Evolutionary conservation across 2,797 vertebrate species (phyloP), one percentile per base, ranked within the genome.

Genomic region (Nyctibius grandis): DNA sequence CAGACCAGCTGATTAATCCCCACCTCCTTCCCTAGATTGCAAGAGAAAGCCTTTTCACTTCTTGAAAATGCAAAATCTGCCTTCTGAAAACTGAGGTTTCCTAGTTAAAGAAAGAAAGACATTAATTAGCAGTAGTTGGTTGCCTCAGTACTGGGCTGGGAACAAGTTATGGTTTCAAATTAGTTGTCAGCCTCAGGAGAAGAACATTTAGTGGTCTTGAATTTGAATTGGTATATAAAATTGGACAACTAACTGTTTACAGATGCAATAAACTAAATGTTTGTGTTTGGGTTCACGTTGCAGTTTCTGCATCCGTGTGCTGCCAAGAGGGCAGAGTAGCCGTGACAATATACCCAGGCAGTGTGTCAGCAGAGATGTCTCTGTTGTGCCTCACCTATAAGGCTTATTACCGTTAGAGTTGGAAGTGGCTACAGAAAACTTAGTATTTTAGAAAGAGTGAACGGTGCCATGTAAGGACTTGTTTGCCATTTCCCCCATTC

Each of bases 311-410:
- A 54, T 57, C 42, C 1, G 1, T 50, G 45, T 76, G 33, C 56
- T 91, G 78, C 77, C 76, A 50, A 26, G 21, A 68, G 12, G 60
- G 28, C 75, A 92, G 51, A 76, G 74, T 51, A 91, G 16, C 68
- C 12, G 1, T 34, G 78, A 64, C 42, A 29, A 60, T 40, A 79
- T 23, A 65, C 8, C 47, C 25, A 9, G 0, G 0, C 0, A 2
- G 4, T 47, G 45, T 59, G 12, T 64, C 75, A 77, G 60, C 23
- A 45, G 65, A 75, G 40, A 29, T 38, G 34, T n/a, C 47, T 82
- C 64, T 73, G 12, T 47, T 56, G 44, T 70, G 40, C 68, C 73
- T 77, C 72, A 77, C 48, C 44, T 65, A 4, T n/a, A 7, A 89
- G 28, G 13, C 17, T 81, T 53, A 10, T 81, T 81, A 45, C 12